phyloP scores from a whole-genome alignment of 2,797 vertebrate genomes.

The Cichlasoma orientale region DNA sequence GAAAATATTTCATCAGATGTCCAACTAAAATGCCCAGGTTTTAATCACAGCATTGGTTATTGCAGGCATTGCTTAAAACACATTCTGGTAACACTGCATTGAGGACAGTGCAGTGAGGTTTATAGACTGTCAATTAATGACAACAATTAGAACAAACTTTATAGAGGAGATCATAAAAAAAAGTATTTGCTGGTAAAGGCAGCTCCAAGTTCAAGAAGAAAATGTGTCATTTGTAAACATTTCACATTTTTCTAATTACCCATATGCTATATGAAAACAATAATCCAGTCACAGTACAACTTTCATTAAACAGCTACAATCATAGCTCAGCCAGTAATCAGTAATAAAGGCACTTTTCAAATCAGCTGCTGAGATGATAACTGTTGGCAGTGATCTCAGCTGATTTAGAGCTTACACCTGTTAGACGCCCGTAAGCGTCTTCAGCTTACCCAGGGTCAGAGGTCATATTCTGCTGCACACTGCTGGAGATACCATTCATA shows the following conservation, averaged over 20 bases:
- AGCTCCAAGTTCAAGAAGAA: conserved; percentile 31
- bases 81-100: conserved; percentile 6
- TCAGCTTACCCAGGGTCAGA: conserved; percentile 59
- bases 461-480: conserved; percentile 82
- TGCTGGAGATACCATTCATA: conserved; percentile 84
- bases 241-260: conserved; percentile 18
- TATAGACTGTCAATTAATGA: background rate
- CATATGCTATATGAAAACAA: conserved; percentile 11
- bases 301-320: conserved; percentile 53
- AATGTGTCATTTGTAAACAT: conserved; percentile 57
- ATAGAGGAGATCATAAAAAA: conserved; percentile 1
- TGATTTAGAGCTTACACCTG: conserved; percentile 10
- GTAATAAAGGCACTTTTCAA: conserved; percentile 73
- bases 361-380: conserved; percentile 47
- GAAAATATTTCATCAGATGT: conserved; percentile 20
- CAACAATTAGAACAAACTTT: background rate
- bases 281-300: conserved; percentile 55
- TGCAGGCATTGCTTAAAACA: conserved; percentile 17
- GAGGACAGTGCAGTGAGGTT: background rate
- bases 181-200: conserved; percentile 16
- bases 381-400: conserved; percentile 20
- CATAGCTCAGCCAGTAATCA: conserved; percentile 48
- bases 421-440: background rate
- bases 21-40: conserved; percentile 30
- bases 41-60: conserved; percentile 25